Conservation (phyloP, 2,888 invertebrate species). For the Stenodema calcarata region DNA sequence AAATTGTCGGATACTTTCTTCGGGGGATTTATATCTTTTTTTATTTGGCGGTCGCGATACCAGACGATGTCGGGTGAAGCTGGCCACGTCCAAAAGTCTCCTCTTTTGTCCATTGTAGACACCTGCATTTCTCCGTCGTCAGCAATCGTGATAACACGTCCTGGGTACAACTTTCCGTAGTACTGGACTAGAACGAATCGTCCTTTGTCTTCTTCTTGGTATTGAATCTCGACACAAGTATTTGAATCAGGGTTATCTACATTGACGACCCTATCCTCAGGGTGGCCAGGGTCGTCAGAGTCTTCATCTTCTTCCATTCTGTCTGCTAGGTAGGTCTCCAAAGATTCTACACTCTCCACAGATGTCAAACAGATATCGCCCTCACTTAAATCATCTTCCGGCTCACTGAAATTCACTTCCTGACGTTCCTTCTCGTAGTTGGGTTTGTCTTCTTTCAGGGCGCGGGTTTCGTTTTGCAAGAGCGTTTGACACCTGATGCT, state of each 20-base stretch:
- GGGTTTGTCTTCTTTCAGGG: neutral
- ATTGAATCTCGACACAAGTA: neutral
- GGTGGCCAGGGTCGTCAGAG: neutral
- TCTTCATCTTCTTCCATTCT: neutral
- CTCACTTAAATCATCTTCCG: neutral
- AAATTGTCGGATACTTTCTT: neutral
- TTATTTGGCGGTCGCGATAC: neutral
- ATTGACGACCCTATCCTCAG: neutral
- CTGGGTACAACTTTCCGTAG: conserved; percentile 3
- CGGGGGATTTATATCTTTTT: neutral
- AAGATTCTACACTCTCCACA: neutral
- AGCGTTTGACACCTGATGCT: neutral
- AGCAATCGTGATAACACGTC: neutral
- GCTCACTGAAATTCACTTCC: neutral
- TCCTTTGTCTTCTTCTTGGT: neutral
- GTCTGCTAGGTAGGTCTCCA: neutral
- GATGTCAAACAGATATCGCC: neutral
- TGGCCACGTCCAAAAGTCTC: neutral
- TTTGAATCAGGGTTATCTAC: neutral
- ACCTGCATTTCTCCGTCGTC: conserved; percentile 10
- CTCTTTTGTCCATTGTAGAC: neutral
- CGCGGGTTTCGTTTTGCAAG: neutral
- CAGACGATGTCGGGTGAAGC: neutral
- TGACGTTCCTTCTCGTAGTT: neutral
- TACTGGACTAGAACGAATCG: neutral